A percentile compares a stretch with the other conserved stretches of the same genome.
Conservation (phyloP, 2,113 vertebrate genomes). For the Furnarius figulus region DNA sequence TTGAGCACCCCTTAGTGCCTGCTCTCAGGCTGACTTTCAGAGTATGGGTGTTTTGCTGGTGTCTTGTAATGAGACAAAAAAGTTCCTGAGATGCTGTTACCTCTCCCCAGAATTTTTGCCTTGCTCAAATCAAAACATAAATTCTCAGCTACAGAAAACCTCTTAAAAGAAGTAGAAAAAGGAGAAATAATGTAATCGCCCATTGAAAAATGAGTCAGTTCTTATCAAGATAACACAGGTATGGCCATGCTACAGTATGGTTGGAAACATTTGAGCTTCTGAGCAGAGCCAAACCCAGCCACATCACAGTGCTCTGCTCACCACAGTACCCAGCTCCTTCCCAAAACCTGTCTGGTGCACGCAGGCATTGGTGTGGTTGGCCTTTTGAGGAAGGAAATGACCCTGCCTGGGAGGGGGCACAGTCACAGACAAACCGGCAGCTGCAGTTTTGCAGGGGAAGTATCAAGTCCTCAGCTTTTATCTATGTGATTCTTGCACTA, state of each 20-base stretch:
- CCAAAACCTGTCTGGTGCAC: background rate
- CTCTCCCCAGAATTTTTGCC: background rate
- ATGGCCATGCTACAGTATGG: background rate
- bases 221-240: background rate
- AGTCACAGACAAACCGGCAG: background rate
- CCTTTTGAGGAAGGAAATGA: conserved; percentile 47
- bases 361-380: background rate
- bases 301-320: background rate
- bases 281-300: background rate
- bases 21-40: background rate
- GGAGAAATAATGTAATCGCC: background rate
- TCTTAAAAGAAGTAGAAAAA: background rate
- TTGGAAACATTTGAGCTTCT: background rate
- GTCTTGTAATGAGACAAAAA: background rate
- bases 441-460: background rate
- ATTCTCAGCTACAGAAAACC: background rate
- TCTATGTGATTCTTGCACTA: background rate
- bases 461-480: background rate
- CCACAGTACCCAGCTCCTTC: background rate
- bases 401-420: background rate
- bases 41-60: background rate
- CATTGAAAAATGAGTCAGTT: background rate
- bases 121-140: background rate
- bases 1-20: background rate
- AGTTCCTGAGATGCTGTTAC: background rate